These are phyloP conservation scores for Yponomeuta plumbellus DNA, from an alignment of 2,888 invertebrate genomes.

Conservation along the genomic window DNA sequence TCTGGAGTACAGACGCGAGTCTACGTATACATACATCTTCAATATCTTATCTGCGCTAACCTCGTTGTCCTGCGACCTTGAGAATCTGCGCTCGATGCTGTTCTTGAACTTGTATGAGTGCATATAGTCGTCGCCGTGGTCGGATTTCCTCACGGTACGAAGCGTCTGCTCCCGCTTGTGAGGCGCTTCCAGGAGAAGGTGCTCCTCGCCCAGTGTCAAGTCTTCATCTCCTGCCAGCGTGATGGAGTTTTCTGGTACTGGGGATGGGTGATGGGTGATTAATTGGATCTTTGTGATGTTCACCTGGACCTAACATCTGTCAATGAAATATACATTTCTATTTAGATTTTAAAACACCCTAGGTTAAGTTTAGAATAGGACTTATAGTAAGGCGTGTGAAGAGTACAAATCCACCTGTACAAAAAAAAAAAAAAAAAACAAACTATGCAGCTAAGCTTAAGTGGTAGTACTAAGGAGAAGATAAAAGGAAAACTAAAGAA, in stretches of 20 bases:
- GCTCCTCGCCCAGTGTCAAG: constrained; percentile 27
- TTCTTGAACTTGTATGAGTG: constrained; percentile 95
- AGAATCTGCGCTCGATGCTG: constrained; percentile 92
- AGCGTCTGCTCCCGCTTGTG: constrained; percentile 50
- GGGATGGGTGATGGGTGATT: neutral
- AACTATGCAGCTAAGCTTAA: too few species aligned
- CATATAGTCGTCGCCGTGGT: constrained; percentile 66
- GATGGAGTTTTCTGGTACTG: neutral
- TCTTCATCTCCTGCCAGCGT: neutral
- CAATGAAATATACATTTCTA: too few species aligned
- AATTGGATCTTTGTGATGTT: neutral
- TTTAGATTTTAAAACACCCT: too few species aligned
- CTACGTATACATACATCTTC: too few species aligned
- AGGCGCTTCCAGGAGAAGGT: constrained; percentile 44
- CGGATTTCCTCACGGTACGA: constrained; percentile 59
- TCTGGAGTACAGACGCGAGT: too few species aligned
- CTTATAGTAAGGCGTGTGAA: too few species aligned
- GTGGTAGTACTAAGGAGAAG: too few species aligned
- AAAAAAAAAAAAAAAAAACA: too few species aligned
- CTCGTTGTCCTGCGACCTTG: constrained; percentile 73
- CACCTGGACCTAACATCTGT: too few species aligned
- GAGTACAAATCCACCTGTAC: too few species aligned
- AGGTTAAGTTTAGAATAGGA: too few species aligned
- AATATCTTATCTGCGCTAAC: constrained; percentile 29
- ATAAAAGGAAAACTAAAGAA: too few species aligned